Conservation (phyloP, 2,888 invertebrate species). For the Calliphora vomitoria region DNA sequence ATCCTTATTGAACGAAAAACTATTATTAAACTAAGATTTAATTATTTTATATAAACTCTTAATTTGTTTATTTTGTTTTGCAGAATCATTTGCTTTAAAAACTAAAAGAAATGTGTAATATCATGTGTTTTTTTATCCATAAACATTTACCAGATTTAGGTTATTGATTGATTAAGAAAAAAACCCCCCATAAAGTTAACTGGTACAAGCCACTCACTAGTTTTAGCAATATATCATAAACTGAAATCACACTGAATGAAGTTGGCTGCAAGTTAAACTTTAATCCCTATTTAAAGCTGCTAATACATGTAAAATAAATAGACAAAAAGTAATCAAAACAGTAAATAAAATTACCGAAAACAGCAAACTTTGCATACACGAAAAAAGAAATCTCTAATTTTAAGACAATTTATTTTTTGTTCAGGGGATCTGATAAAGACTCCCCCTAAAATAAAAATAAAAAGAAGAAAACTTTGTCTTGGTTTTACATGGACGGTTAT, state of each 20-base stretch:
- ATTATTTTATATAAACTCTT: too few relatives aligned
- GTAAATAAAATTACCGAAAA: constrained; percentile 24
- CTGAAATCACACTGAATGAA: constrained; percentile 20
- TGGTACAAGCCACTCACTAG: background rate
- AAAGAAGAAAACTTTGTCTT: constrained; percentile 28
- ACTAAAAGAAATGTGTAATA: too few relatives aligned
- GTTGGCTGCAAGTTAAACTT: constrained; percentile 23
- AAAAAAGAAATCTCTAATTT: constrained; percentile 51
- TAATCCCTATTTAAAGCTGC: background rate
- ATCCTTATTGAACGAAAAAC: too few relatives aligned
- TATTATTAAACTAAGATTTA: too few relatives aligned
- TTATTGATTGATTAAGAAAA: constrained; percentile 39
- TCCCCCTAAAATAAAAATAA: constrained; percentile 23
- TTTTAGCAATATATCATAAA: constrained; percentile 47
- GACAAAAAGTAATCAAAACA: constrained; percentile 5
- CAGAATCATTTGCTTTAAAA: too few relatives aligned
- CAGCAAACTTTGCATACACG: constrained; percentile 48
- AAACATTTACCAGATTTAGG: constrained; percentile 41
- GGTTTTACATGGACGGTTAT: constrained; percentile 58
- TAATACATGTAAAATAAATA: background rate
- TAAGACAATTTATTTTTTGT: background rate
- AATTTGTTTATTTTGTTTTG: too few relatives aligned
- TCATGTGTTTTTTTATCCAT: background rate
- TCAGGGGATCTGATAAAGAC: constrained; percentile 51
- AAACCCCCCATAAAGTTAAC: constrained; percentile 10